These are phyloP conservation scores for Lytechinus pictus DNA, from an alignment of 35 echinoderm and acorn worm genomes.

Conservation along the genomic window DNA sequence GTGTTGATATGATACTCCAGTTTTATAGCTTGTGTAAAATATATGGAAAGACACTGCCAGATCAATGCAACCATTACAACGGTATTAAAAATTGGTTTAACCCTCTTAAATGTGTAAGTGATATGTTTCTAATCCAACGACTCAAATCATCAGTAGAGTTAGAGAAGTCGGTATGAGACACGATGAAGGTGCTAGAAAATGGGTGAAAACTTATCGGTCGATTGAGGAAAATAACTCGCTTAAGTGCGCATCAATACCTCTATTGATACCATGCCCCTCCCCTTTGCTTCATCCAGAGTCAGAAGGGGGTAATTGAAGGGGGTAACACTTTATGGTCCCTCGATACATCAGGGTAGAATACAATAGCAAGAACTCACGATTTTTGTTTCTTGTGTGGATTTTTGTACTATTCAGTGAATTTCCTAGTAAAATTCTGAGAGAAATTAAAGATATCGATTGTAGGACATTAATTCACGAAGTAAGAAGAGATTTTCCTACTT, in stretches of 20 bases:
- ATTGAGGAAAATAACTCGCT: slow-evolving; percentile 41
- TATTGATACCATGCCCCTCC: slow-evolving; percentile 20
- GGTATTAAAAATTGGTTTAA: no score
- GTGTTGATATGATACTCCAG: no score
- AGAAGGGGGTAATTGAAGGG: slow-evolving; percentile 12
- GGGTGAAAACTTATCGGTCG: slow-evolving; percentile 6
- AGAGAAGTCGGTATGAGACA: background rate
- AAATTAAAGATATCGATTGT: background rate
- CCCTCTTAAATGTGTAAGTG: no score
- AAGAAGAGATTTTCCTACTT: no score
- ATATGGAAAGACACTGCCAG: no score
- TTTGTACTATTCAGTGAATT: background rate
- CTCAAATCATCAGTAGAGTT: background rate
- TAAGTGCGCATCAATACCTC: slow-evolving; percentile 26
- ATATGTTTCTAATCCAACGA: no score
- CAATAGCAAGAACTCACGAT: background rate
- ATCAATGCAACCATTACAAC: no score
- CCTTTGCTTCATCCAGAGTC: background rate
- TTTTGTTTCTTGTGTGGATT: background rate
- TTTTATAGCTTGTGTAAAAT: no score
- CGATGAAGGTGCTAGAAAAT: background rate
- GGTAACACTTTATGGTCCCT: background rate
- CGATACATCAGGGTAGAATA: background rate
- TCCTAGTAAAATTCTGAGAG: background rate
- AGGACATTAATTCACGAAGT: background rate